Conservation (phyloP, 1,140 invertebrate genomes). For the Formica selysi region DNA sequence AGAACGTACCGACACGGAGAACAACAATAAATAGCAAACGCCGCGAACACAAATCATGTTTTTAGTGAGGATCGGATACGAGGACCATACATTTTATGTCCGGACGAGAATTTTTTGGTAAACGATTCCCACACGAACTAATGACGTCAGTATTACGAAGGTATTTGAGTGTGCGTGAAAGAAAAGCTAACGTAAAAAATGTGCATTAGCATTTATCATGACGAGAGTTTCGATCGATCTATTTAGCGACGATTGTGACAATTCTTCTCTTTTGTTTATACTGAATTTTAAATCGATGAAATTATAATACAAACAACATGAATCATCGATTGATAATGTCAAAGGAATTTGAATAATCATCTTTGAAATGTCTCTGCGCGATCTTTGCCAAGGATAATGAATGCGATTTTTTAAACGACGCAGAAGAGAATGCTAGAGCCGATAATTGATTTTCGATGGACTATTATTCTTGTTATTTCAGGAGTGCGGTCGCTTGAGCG, state of each 20-base stretch:
- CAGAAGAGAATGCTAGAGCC: constrained; percentile 47
- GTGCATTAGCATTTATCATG: constrained; percentile 5
- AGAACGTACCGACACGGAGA: background rate
- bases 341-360: constrained; percentile 29
- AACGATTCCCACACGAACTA: background rate
- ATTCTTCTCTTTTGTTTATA: background rate
- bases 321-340: constrained; percentile 31
- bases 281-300: constrained; percentile 27
- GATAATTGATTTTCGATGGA: constrained; percentile 63
- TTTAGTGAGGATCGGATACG: constrained; percentile 27
- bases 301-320: background rate
- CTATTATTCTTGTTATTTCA: constrained; percentile 64
- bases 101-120: constrained; percentile 7
- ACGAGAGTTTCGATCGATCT: background rate
- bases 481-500: constrained; percentile 57
- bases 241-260: background rate
- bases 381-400: constrained; percentile 37
- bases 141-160: constrained; percentile 49
- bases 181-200: background rate
- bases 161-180: background rate
- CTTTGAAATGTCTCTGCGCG: constrained; percentile 43
- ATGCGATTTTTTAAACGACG: constrained; percentile 52
- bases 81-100: background rate
- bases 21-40: constrained; percentile 29
- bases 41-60: constrained; percentile 14